Base-by-base conservation (phyloP, 2,113 vertebrate species). In the Upupa epops region DNA sequence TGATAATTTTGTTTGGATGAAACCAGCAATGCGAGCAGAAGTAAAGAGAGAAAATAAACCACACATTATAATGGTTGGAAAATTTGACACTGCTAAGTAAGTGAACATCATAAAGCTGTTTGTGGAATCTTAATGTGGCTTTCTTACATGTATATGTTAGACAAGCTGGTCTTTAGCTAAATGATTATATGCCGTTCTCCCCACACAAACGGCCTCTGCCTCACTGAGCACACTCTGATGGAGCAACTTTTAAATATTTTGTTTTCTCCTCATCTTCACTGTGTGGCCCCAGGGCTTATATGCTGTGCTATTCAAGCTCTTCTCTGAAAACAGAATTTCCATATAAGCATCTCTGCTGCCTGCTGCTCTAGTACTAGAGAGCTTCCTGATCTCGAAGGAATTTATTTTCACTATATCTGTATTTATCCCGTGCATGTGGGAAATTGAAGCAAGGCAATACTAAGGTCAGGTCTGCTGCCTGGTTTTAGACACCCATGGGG, bases 211-310 rank as follows among this genome's bases (percentile, higher is more conserved):
- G 4, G 91, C 37, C 11, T 73, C 72, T 73, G 87, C 85, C 60
- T 93, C 89, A 85, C 1, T 94, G 64, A 91, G 78, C 59, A 34
- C 75, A 91, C 51, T 34, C 60, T 93, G 78, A 89, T 82, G 81
- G 59, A 95, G 49, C 59, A 79, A 76, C 36, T 87, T 86, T 1
- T 58, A 89, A 91, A 89, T 92, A 83, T 80, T 91, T 91, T 91
- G 75, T 63, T 92, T 94, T 88, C 74, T 70, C 28, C 25, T 78
- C 6, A 4, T 89, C 42, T 91, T 85, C 24, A 20, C 25, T 68
- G 52, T 76, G 64, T 91, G 85, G 85, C 88, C 68, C 55, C 66
- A 48, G 40, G 91, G 49, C 17, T 83, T 90, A 21, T 37, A 5
- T 26, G 28, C 32, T 77, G 60, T n/a, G n/a, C 68, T 87, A 26